Base-by-base conservation (phyloP, 2,888 invertebrate genomes). In the Prenolepis imparis region DNA sequence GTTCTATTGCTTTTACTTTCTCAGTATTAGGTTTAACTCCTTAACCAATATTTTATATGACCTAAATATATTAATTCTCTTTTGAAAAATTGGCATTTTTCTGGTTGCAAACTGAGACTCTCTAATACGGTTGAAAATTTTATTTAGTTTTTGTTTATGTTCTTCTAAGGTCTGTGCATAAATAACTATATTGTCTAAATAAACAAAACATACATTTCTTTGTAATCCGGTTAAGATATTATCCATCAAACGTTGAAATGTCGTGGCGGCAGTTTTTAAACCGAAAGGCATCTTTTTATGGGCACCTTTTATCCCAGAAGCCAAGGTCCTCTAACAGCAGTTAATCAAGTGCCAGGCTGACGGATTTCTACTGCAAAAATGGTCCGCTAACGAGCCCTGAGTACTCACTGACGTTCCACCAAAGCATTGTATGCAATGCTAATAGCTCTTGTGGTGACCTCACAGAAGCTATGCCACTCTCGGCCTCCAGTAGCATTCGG, bases 1-100 rank as follows among this genome's bases (percentile, higher is more conserved):
- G 82, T 32, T 59, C 1, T 0, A 59, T 32, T 4, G 32, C 59
- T 32, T 59, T 11, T 28, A 41, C 39, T 12, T 41, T 64, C 0
- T 64, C 11, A 3, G 64, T 21, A 11, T 64, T 12, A 0, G 93
- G 93, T 82, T 83, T 85, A 0, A 93, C 87, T 1, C 92, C 93
- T 91, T 66, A 41, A 87, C 87, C 0, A 88, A 84, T 8, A 91
- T n/a, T n/a, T 91, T 59, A 89, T 63, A n/a, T n/a, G n/a, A n/a
- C n/a, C n/a, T n/a, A n/a, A n/a, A n/a, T n/a, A n/a, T n/a, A n/a
- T n/a, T n/a, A n/a, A n/a, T n/a, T n/a, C n/a, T n/a, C n/a, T n/a
- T n/a, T n/a, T n/a, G n/a, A n/a, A n/a, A n/a, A n/a, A 93, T 70
- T 90, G 87, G 67, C 92, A 93, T 77, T 94, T 93, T 18, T 90